phyloP scores from a whole-genome alignment of 2,888 invertebrate species.

The Amphiduros pacificus region DNA sequence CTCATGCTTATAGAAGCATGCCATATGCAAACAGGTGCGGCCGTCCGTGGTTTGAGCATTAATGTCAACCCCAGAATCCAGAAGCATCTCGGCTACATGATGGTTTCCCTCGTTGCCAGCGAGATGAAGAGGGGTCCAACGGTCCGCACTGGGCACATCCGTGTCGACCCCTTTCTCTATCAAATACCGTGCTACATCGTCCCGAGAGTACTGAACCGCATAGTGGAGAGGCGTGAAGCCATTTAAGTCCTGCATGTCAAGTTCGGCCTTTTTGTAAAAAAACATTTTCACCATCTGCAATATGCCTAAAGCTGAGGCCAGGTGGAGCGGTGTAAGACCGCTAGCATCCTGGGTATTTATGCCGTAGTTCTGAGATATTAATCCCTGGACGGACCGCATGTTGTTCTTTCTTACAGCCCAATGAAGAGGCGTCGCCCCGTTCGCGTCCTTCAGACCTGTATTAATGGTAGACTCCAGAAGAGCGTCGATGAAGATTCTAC shows the following conservation, averaged over 20 bases:
- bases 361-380: constrained; percentile 2
- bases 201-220: constrained; percentile 7
- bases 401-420: constrained; percentile 14
- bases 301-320: constrained; percentile 30
- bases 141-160: constrained; percentile 3
- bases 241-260: constrained; percentile 11
- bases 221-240: constrained; percentile 20
- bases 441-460: constrained; percentile 18
- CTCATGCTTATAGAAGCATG: not conserved
- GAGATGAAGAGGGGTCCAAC: constrained; percentile 18
- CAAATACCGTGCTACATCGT: constrained; percentile 10
- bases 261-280: constrained; percentile 5
- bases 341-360: constrained; percentile 16
- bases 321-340: constrained; percentile 22
- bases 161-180: constrained; percentile 15
- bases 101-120: constrained; percentile 5
- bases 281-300: constrained; percentile 15
- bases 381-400: constrained; percentile 6
- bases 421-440: constrained; percentile 21
- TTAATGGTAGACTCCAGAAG: constrained; percentile 13
- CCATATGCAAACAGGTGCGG: constrained; percentile 13
- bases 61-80: not conserved
- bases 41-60: constrained; percentile 8
- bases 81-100: not conserved
- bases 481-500: constrained; percentile 7